phyloP scores from a whole-genome alignment of 2,113 vertebrate species.

The Jaculus jaculus region DNA sequence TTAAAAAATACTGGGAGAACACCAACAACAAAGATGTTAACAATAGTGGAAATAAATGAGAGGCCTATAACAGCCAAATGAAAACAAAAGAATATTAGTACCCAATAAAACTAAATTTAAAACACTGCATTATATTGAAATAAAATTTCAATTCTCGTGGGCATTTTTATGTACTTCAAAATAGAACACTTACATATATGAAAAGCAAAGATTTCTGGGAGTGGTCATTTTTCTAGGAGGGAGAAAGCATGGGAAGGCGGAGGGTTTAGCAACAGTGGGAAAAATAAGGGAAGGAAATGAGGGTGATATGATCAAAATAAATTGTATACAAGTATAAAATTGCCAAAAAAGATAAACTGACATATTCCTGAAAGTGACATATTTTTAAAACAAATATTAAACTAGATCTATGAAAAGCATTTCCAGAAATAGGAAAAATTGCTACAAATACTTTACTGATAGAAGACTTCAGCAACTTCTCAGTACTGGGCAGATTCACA shows the following conservation, averaged over 20 bases:
- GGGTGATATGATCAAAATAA: no score
- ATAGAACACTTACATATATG: neutral
- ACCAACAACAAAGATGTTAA: neutral
- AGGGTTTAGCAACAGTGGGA: no score
- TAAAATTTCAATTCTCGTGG: slow-evolving; percentile 2
- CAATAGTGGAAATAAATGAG: slow-evolving; percentile 17
- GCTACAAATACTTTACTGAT: neutral
- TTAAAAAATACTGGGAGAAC: neutral
- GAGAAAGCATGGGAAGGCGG: no score
- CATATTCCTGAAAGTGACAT: no score
- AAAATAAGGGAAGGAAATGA: no score
- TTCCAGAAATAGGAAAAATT: neutral
- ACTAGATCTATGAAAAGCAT: no score
- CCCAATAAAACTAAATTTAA: neutral
- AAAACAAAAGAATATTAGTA: neutral
- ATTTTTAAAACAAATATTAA: no score
- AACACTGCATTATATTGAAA: neutral
- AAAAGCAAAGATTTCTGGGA: slow-evolving; percentile 22
- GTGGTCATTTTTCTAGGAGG: no score
- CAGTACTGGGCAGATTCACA: slow-evolving; percentile 25
- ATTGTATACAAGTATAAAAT: no score
- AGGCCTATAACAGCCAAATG: neutral
- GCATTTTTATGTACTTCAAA: slow-evolving; percentile 25
- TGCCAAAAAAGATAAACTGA: no score
- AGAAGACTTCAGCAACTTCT: slow-evolving; percentile 1